Base-by-base conservation (phyloP, 2,888 invertebrate genomes). In the Lycaena phlaeas region DNA sequence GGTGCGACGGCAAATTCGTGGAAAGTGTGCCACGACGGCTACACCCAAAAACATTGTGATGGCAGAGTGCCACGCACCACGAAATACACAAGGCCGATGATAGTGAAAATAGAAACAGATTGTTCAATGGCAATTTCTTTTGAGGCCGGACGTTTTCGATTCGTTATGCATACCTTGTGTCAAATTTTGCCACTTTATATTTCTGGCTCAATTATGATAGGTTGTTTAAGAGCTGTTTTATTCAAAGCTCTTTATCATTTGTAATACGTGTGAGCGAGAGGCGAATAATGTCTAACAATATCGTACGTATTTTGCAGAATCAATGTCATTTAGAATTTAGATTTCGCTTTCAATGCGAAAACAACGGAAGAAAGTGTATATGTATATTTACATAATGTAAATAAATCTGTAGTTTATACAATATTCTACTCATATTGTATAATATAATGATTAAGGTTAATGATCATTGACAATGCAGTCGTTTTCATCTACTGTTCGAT, bases 1-100 rank as follows among this genome's bases (percentile, higher is more conserved):
- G 27, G 27, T 40, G 43, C 39, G 44, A 46, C 45, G 44, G 31
- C 41, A 38, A 40, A 14, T 51, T 46, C 52, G 54, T 63, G 57
- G 67, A 77, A 75, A 77, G 79, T 79, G 65, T 75, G 74, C 59
- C 72, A 64, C 44, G 48, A 51, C 55, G 59, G 52, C 59, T 50
- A 54, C 59, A 58, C 53, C 62, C 69, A 5, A 71, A 73, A 77
- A 72, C 66, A 69, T 60, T 65, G 62, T 44, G 61, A 64, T 79
- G 81, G 84, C 79, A 78, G 49, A 51, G 58, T 78, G 84, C 78
- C 79, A 79, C 55, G 52, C 51, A 50, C 50, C 44, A 47, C 56
- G 71, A 71, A 56, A 54, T 56, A 51, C 57, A 55, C 82, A 82
- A 81, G 84, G 82, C 69, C 77, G 75, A 62, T 69, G 61, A 66